Conservation (phyloP, 23 tunicate genomes). For the Trididemnum nubilum region DNA sequence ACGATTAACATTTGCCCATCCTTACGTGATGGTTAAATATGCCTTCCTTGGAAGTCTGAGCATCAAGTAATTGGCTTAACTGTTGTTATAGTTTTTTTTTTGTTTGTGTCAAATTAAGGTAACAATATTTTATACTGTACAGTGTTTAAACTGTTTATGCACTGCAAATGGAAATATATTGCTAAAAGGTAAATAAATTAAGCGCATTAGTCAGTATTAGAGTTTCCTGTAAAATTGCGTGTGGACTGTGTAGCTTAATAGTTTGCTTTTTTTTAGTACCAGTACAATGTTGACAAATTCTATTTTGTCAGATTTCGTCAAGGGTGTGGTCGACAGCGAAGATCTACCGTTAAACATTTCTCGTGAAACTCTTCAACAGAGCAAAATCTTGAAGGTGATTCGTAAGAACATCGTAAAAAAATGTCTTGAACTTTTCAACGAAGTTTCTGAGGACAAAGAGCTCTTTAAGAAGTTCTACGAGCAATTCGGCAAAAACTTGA, state of each 20-base stretch:
- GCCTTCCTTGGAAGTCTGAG: constrained; percentile 89
- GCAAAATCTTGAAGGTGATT: constrained; percentile 93
- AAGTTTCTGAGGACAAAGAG: constrained; percentile 92
- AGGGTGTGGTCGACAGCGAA: constrained; percentile 98
- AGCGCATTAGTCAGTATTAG: too few relatives aligned
- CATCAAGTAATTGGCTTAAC: background rate
- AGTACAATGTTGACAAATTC: too few relatives aligned
- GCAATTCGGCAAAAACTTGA: constrained; percentile 90
- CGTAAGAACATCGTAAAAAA: constrained; percentile 95
- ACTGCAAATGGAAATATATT: too few relatives aligned
- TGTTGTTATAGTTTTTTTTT: background rate
- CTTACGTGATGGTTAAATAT: constrained; percentile 53
- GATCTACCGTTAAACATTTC: constrained; percentile 97
- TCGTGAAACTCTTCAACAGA: constrained; percentile 92
- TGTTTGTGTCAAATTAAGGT: too few relatives aligned
- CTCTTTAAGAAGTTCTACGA: constrained; percentile 91
- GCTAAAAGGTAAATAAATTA: too few relatives aligned
- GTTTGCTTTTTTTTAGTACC: too few relatives aligned
- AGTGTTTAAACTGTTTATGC: too few relatives aligned
- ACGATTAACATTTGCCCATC: background rate
- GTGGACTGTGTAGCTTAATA: too few relatives aligned
- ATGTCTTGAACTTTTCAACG: constrained; percentile 79
- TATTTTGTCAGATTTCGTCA: constrained; percentile 75
- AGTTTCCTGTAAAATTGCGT: too few relatives aligned
- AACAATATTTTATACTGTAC: too few relatives aligned